Base-by-base conservation (phyloP, 2,797 vertebrate species). In the Hippopotamyrus pictus region DNA sequence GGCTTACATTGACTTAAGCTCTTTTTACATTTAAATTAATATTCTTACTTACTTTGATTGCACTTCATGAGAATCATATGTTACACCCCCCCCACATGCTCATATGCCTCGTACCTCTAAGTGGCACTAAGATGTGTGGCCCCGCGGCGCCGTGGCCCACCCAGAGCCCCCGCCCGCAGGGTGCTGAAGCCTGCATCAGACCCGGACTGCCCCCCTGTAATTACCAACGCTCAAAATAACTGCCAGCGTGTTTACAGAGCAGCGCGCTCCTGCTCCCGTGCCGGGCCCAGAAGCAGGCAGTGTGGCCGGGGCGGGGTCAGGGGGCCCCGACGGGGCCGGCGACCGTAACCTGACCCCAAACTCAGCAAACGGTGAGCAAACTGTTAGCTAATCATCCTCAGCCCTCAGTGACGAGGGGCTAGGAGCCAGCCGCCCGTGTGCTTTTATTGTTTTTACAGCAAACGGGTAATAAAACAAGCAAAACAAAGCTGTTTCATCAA, bases 221-320 rank as follows among this genome's bases (percentile, higher is more conserved):
- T 97, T 95, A 95, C 93, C 95, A 94, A 91, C 91, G 95, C 94
- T 92, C 59, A 94, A 97, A 97, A 97, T 97, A 97, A 94, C 95
- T 88, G 89, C 9, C 95, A 94, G 95, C 94, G 93, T 91, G 94
- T 94, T 96, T 94, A 94, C 90, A 90, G 91, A 65, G 91, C 93
- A 89, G 89, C 92, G 93, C 91, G 92, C 91, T 50, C 17, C 91
- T 92, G 93, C 92, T 93, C 93, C 91, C 92, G 91, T 5, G 90
- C 92, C 89, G 17, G 41, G 91, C 89, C 91, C 65, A 37, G 29
- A 37, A 33, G 65, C 65, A 73, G 65, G 29, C 25, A 73, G 19
- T 1, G 73, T 5, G 37, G 33, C 17, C 73, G 0, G 73, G 73
- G 2, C 17, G 1, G 37, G 37, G 33, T 17, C 8, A 5, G 57